Evolutionary conservation across 2,888 invertebrate species (phyloP).

Genomic region (Troides helena): DNA sequence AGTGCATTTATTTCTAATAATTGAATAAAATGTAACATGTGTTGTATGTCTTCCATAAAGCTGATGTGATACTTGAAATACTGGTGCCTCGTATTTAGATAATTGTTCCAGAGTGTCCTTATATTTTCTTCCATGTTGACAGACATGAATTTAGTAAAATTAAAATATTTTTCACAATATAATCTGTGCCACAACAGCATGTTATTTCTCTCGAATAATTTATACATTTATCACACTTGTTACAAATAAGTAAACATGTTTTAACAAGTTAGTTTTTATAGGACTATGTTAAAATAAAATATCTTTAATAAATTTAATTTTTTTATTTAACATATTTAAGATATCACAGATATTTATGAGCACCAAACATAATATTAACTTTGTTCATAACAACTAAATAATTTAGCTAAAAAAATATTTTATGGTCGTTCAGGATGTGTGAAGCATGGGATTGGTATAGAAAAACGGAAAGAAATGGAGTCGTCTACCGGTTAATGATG

Average conservation of each 20-base stretch:
- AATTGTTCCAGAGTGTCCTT: not conserved
- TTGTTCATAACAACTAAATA: no score
- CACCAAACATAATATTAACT: not conserved
- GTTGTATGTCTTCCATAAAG: constrained; percentile 9
- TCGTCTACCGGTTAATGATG: no score
- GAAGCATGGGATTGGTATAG: no score
- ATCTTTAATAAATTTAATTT: not conserved
- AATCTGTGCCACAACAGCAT: not conserved
- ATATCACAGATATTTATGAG: constrained; percentile 23
- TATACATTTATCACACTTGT: constrained; percentile 3
- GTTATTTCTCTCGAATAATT: constrained; percentile 13
- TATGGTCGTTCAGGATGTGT: no score
- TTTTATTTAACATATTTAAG: constrained; percentile 15
- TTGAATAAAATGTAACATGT: no score
- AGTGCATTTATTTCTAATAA: no score
- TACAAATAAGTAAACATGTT: not conserved
- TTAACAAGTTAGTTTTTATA: constrained; percentile 14
- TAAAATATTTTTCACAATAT: not conserved
- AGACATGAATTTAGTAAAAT: no score
- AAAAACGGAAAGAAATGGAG: no score
- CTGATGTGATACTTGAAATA: not conserved
- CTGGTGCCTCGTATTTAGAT: not conserved
- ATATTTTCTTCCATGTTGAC: no score
- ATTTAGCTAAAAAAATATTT: no score
- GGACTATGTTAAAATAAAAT: constrained; percentile 26